Evolutionary conservation across 2,113 vertebrate genomes (phyloP), one percentile per base, ranked within the genome.

Genomic region (Antechinus stuartii): DNA sequence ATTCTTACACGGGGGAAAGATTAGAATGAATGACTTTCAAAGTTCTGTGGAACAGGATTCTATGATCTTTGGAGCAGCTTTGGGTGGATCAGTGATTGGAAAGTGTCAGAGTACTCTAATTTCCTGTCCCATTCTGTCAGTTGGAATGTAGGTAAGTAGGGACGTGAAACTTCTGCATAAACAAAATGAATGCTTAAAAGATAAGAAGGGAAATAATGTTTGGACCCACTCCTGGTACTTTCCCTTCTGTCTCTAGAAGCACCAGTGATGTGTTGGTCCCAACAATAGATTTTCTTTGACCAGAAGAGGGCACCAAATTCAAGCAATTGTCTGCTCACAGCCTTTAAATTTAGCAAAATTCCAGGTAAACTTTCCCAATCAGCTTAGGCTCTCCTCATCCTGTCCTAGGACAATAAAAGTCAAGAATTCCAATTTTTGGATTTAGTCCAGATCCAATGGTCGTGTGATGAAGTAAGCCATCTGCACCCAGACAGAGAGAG

Each of bases 91-190:
- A 22, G 68, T 76, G 16, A 76, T 76, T 76, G 35, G n/a, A 76
- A 19, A 84, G 68, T 42, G n/a, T 42, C 68, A 84, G 68, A 84
- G 7, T 42, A 8, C 1, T 49, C 49, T 84, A 23, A 42, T 22
- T 35, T 84, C n/a, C 68, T 42, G 35, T 42, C 68, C 68, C 16
- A 42, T 84, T 19, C 68, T 42, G 19, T 84, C 68, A 42, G 19
- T 35, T 42, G 19, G 35, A 1, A 84, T 23, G 2, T 6, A 5
- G 56, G 89, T 61, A 92, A 96, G 91, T 93, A 54, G 56, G 95
- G 96, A 97, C 49, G 92, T 97, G 98, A 97, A 98, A 98, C 94
- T 68, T 52, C 9, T 52, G 50, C 50, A 9, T 52, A 84, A 42
- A 11, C 19, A 84, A 8, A 84, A 84, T 2, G 14, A 5, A 84